Base-by-base conservation (phyloP, 2,113 vertebrate species). In the Candoia aspera region DNA sequence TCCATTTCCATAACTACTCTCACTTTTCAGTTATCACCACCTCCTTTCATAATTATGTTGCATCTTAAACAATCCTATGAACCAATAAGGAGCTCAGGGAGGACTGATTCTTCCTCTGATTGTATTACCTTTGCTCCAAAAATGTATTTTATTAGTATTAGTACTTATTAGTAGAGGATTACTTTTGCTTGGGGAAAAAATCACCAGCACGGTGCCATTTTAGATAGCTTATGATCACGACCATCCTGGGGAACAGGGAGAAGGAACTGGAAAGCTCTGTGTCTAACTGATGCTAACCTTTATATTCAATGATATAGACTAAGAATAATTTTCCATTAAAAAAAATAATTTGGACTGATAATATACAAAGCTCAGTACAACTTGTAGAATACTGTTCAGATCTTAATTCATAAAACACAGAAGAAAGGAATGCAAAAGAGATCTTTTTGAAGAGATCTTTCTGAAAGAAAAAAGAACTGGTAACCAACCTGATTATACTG, bases 401-500 rank as follows among this genome's bases (percentile, higher is more conserved):
- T 24, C 60, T 54, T 86, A 42, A 15, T 8, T 24, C 26, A 19
- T 68, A 73, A 73, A 26, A 64, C 33, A 91, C 12, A 55, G 49
- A 57, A 13, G 26, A n/a, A 33, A 17, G 49, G n/a, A 19, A 91
- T 68, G n/a, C 46, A 68, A 46, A 87, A 17, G 29, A 17, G 26
- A 86, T 91, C 60, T 3, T 33, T 33, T 17, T 19, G 29, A 83
- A 42, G 21, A 17, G 26, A 86, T 91, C 60, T 29, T 37, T 60
- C 26, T 62, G 3, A 59, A 26, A 92, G 12, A 6, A 6, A 62
- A 1, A 29, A n/a, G n/a, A 1, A 73, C 46, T 0, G 0, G 58
- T 1, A 62, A 29, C 94, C 42, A 55, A 90, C 96, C 92, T 95
- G 95, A 0, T 93, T 90, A 0, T 62, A 0, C 1, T 95, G 90